These are phyloP conservation scores for Ferdinandea cuprea DNA, from an alignment of 2,888 invertebrate genomes.

Conservation along the genomic window DNA sequence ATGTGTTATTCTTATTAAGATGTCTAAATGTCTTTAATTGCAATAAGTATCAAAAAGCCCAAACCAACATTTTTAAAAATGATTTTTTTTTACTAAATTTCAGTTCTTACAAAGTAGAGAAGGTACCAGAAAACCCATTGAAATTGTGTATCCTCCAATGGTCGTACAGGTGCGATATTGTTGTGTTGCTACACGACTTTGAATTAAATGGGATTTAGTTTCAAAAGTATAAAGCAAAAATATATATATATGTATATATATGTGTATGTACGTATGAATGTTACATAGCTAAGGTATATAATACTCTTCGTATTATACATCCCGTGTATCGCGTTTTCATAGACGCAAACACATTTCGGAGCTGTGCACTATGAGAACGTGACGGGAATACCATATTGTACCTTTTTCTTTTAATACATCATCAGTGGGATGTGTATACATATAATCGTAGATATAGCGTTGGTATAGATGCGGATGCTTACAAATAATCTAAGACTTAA, in stretches of 20 bases:
- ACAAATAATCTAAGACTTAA: constrained; percentile 58
- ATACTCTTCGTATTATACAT: constrained; percentile 44
- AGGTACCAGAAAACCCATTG: constrained; percentile 30
- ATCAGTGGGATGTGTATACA: constrained; percentile 35
- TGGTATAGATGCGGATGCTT: constrained; percentile 61
- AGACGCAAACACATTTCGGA: constrained; percentile 71
- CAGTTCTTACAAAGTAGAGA: constrained; percentile 17
- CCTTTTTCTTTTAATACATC: constrained; percentile 65
- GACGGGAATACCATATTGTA: constrained; percentile 43
- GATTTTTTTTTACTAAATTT: constrained; percentile 40
- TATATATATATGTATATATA: background rate
- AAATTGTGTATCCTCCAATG: constrained; percentile 21
- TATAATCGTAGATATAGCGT: constrained; percentile 37
- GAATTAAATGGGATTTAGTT: constrained; percentile 62
- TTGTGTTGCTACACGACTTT: constrained; percentile 37
- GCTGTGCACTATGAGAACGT: constrained; percentile 71
- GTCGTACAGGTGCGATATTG: constrained; percentile 59
- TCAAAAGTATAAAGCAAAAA: constrained; percentile 34
- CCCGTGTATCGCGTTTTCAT: constrained; percentile 63
- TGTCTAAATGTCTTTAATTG: no score
- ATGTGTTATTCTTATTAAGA: no score
- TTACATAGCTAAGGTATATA: constrained; percentile 28
- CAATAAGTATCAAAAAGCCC: no score
- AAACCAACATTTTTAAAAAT: constrained; percentile 13
- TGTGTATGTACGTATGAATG: no score